phyloP scores from a whole-genome alignment of 2,888 invertebrate species.

The Eristalis tenax region DNA sequence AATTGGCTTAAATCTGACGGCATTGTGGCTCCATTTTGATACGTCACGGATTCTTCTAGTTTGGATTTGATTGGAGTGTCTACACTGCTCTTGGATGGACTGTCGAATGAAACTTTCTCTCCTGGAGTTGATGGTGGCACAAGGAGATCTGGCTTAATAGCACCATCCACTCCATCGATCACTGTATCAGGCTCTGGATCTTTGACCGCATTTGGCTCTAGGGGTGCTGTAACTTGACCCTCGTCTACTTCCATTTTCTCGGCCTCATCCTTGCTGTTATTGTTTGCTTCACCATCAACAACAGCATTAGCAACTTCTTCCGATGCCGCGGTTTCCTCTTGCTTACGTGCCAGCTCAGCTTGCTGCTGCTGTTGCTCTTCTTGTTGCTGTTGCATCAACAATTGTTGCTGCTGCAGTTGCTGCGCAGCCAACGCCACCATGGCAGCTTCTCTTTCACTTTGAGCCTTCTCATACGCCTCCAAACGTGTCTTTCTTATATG shows the following conservation, averaged over 20 bases:
- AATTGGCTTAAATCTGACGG: conserved; percentile 76
- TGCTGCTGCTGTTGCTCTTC: conserved; percentile 43
- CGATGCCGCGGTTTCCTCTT: conserved; percentile 76
- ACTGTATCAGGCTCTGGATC: conserved; percentile 54
- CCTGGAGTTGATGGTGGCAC: conserved; percentile 57
- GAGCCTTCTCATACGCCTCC: conserved; percentile 86
- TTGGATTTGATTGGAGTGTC: conserved; percentile 67
- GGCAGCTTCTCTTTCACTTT: conserved; percentile 79
- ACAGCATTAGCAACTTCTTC: conserved; percentile 77
- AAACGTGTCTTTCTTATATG: conserved; percentile 89
- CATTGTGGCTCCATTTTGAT: conserved; percentile 76
- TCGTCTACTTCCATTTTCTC: conserved; percentile 77
- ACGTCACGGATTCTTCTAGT: conserved; percentile 72
- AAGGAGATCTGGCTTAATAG: conserved; percentile 36
- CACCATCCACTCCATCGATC: conserved; percentile 17
- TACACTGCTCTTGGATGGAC: conserved; percentile 73
- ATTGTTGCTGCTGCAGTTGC: conserved; percentile 81
- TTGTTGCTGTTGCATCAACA: conserved; percentile 76
- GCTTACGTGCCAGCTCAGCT: conserved; percentile 38
- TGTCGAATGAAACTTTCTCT: conserved; percentile 62
- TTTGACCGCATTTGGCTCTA: conserved; percentile 42
- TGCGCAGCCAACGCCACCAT: conserved; percentile 78
- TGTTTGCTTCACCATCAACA: conserved; percentile 58
- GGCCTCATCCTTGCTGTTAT: conserved; percentile 70
- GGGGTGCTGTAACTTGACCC: conserved; percentile 27